Conservation (phyloP, 2,888 invertebrate species). For the Suillia variegata region DNA sequence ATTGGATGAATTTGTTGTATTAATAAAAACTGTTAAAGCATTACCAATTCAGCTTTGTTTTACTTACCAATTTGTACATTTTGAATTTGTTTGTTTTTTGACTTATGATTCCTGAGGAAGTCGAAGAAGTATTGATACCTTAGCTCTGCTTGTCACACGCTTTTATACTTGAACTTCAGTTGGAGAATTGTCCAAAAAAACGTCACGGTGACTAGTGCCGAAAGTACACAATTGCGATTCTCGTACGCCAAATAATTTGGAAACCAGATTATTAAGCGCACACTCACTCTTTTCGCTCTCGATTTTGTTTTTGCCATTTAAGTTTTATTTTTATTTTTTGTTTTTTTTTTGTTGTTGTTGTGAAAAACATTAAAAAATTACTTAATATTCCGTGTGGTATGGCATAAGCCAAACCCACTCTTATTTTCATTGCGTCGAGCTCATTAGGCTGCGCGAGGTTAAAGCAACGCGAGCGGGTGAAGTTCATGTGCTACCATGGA, state of each 20-base stretch:
- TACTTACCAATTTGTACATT: slow-evolving; percentile 59
- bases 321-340: too few relatives aligned
- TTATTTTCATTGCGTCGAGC: slow-evolving; percentile 42
- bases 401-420: slow-evolving; percentile 37
- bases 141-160: slow-evolving; percentile 20
- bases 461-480: background rate
- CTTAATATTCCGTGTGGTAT: too few relatives aligned
- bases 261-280: slow-evolving; percentile 49
- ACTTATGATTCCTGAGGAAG: slow-evolving; percentile 43
- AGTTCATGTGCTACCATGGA: background rate
- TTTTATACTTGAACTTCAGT: slow-evolving; percentile 54
- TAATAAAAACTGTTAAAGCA: slow-evolving; percentile 1
- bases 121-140: slow-evolving; percentile 35
- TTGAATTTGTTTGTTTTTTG: slow-evolving; percentile 50
- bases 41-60: background rate
- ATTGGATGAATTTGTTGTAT: background rate
- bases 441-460: slow-evolving; percentile 39
- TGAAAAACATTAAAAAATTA: background rate
- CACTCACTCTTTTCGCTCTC: background rate
- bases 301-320: too few relatives aligned
- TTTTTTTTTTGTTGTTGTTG: too few relatives aligned
- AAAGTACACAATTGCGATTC: slow-evolving; percentile 11
- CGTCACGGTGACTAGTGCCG: slow-evolving; percentile 5
- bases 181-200: slow-evolving; percentile 26
- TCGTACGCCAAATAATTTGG: background rate